Evolutionary conservation across 2,888 invertebrate genomes (phyloP).

Genomic region (Zygothrica quintamaculata): DNA sequence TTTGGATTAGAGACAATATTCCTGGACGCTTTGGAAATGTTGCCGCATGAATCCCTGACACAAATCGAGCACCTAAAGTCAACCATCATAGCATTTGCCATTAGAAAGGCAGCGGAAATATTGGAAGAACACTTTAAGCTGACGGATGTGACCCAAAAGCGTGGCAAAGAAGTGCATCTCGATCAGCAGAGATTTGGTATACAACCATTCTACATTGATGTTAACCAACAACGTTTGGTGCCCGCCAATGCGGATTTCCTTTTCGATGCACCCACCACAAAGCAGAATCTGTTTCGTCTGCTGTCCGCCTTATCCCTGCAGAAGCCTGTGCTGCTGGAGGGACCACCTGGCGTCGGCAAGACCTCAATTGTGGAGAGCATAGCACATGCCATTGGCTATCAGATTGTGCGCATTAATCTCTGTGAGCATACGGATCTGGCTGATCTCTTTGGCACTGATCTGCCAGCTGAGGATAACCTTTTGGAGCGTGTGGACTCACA

Average conservation of each 20-base stretch:
- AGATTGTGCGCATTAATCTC: conserved; percentile 96
- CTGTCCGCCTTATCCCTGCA: conserved; percentile 95
- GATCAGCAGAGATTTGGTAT: conserved; percentile 87
- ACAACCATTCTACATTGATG: conserved; percentile 88
- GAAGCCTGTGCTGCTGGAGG: conserved; percentile 97
- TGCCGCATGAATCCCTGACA: conserved; percentile 88
- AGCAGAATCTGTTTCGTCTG: conserved; percentile 92
- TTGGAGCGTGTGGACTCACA: conserved; percentile 55
- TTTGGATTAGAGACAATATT: conserved; percentile 97
- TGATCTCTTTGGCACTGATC: conserved; percentile 98
- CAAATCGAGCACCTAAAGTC: conserved; percentile 85
- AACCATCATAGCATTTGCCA: conserved; percentile 86
- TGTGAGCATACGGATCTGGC: conserved; percentile 99
- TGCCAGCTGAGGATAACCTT: conserved; percentile 94
- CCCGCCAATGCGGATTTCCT: conserved; percentile 86
- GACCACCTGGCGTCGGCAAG: conserved; percentile 99
- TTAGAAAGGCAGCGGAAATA: conserved; percentile 85
- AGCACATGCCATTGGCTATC: conserved; percentile 92
- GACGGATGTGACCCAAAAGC: conserved; percentile 82
- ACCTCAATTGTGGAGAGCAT: conserved; percentile 96
- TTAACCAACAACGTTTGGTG: conserved; percentile 58
- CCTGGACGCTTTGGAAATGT: conserved; percentile 94
- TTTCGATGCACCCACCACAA: conserved; percentile 91
- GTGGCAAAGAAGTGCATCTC: conserved; percentile 75
- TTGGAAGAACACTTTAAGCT: conserved; percentile 84